These are phyloP conservation scores for Microhierax caerulescens DNA, from an alignment of 2,797 vertebrate species.

Conservation along the genomic window DNA sequence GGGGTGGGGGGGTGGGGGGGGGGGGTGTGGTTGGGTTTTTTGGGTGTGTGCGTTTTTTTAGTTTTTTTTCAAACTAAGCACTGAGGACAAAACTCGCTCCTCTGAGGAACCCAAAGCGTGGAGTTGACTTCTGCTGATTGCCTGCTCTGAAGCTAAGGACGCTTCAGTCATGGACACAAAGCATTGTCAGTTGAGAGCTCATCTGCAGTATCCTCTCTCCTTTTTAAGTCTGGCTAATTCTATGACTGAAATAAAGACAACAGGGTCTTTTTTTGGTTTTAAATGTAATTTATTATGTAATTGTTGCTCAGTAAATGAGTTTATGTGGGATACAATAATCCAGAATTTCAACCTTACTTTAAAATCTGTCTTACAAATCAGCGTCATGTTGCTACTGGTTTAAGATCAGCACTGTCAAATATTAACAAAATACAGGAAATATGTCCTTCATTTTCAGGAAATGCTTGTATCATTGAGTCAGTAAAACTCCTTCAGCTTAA, in stretches of 20 bases:
- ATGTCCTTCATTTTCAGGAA: constrained; percentile 54
- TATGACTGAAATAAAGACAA: background rate
- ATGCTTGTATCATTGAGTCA: constrained; percentile 29
- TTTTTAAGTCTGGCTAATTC: background rate
- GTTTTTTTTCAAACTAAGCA: background rate
- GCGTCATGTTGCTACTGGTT: background rate
- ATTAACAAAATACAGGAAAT: constrained; percentile 52
- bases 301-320: background rate
- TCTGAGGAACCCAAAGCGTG: background rate
- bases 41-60: too few species aligned
- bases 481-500: constrained; percentile 19
- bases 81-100: background rate
- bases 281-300: constrained; percentile 10
- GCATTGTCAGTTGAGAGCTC: background rate
- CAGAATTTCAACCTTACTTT: constrained; percentile 10
- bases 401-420: background rate
- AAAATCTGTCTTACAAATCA: constrained; percentile 20
- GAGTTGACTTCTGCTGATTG: background rate
- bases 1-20: too few species aligned
- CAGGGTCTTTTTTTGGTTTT: background rate
- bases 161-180: background rate
- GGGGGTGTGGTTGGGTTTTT: too few species aligned
- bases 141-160: background rate
- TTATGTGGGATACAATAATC: background rate
- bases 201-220: background rate